phyloP scores from a whole-genome alignment of 2,888 invertebrate genomes.

The Eudasyphora cyanicolor region DNA sequence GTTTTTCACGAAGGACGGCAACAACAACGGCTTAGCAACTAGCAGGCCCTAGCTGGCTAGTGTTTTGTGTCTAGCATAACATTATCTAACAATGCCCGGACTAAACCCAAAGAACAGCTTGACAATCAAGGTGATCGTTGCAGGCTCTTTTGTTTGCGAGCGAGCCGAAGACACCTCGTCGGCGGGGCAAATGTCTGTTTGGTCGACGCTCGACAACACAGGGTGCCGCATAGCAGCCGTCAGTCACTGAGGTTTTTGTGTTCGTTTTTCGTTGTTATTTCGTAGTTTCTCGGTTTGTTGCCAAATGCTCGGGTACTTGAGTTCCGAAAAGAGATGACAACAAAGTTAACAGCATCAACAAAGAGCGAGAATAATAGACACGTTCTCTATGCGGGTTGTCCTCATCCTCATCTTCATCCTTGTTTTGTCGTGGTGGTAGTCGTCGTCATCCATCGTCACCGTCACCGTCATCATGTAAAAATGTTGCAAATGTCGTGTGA shows the following conservation, averaged over 20 bases:
- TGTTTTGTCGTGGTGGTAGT: too few species aligned
- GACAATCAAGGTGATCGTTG: constrained; percentile 54
- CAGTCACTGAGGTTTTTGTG: constrained; percentile 14
- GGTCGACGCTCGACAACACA: constrained; percentile 37
- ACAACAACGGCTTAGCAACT: too few species aligned
- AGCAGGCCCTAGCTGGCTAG: neutral
- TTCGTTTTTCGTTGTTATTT: neutral
- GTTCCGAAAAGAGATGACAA: neutral
- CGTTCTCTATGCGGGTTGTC: constrained; percentile 57
- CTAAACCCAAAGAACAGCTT: constrained; percentile 53
- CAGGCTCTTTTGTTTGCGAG: neutral
- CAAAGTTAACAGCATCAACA: neutral
- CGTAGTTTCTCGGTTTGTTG: constrained; percentile 6
- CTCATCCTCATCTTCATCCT: neutral
- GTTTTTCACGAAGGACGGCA: too few species aligned
- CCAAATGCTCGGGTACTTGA: constrained; percentile 10
- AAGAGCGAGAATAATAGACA: constrained; percentile 36
- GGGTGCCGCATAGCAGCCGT: constrained; percentile 54
- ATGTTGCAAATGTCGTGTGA: constrained; percentile 62
- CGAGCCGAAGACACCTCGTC: neutral
- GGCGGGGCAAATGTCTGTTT: constrained; percentile 26
- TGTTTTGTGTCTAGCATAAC: constrained; percentile 18
- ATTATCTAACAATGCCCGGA: constrained; percentile 38
- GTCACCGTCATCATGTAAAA: constrained; percentile 32
- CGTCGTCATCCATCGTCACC: too few species aligned